Conservation (phyloP, 1,140 invertebrate species). For the Eriocheir sinensis region DNA sequence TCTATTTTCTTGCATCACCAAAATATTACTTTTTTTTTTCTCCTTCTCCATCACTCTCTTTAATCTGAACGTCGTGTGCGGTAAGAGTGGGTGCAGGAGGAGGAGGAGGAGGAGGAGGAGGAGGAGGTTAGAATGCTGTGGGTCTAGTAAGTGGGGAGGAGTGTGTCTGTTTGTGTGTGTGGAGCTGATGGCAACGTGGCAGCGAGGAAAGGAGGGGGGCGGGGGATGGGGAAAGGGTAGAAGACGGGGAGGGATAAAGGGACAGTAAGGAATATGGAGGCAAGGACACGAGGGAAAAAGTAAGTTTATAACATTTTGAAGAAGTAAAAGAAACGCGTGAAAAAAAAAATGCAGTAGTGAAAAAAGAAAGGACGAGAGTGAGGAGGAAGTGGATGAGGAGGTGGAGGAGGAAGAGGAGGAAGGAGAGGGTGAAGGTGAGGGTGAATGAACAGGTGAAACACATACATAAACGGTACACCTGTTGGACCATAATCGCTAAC, state of each 20-base stretch:
- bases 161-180: too few species aligned
- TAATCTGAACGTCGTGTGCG: not conserved
- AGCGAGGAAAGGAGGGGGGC: not conserved
- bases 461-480: not conserved
- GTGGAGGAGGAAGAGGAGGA: not conserved
- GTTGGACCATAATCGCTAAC: not conserved
- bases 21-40: not conserved
- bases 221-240: not conserved
- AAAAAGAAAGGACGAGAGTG: not conserved
- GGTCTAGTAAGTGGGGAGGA: too few species aligned
- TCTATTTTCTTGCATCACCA: not conserved
- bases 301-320: not conserved
- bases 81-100: not conserved
- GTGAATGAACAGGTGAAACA: conserved; percentile 14
- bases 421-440: not conserved
- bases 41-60: not conserved
- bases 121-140: not conserved
- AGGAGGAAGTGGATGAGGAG: not conserved
- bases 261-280: not conserved
- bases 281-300: not conserved
- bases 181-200: not conserved
- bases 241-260: not conserved
- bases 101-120: not conserved
- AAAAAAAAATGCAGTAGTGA: not conserved
- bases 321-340: not conserved